phyloP scores from a whole-genome alignment of 2,113 vertebrate genomes.

The Crotalus helleri region DNA sequence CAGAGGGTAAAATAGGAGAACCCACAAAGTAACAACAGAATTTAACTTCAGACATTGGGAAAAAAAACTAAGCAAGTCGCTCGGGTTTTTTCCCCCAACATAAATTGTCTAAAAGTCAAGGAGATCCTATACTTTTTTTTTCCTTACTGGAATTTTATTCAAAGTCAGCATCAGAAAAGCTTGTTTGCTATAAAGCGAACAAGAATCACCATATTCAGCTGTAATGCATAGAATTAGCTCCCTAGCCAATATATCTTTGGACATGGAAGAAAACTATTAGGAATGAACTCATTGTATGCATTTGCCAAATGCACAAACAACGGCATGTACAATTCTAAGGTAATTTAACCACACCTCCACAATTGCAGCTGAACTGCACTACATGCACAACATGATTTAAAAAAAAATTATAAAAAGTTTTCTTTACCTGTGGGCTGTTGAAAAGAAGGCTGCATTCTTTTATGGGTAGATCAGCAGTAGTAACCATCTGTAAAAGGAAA shows the following conservation, averaged over 20 bases:
- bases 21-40: background rate
- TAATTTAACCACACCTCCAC: background rate
- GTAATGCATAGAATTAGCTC: background rate
- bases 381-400: background rate
- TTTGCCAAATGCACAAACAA: background rate
- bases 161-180: background rate
- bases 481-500: background rate
- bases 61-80: background rate
- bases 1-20: background rate
- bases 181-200: background rate
- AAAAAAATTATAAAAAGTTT: background rate
- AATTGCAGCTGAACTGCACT: background rate
- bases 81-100: background rate
- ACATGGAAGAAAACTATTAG: background rate
- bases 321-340: too few species aligned
- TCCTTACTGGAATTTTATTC: background rate
- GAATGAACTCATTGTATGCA: background rate
- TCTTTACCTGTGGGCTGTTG: background rate
- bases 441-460: slow-evolving; percentile 17
- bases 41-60: background rate
- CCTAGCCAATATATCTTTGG: background rate
- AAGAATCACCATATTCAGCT: background rate
- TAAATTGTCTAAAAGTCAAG: background rate
- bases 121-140: background rate
- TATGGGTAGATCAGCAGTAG: slow-evolving; percentile 23